These are phyloP conservation scores for Dyspetes luteomarginatus DNA, from an alignment of 2,888 invertebrate genomes.

Conservation along the genomic window DNA sequence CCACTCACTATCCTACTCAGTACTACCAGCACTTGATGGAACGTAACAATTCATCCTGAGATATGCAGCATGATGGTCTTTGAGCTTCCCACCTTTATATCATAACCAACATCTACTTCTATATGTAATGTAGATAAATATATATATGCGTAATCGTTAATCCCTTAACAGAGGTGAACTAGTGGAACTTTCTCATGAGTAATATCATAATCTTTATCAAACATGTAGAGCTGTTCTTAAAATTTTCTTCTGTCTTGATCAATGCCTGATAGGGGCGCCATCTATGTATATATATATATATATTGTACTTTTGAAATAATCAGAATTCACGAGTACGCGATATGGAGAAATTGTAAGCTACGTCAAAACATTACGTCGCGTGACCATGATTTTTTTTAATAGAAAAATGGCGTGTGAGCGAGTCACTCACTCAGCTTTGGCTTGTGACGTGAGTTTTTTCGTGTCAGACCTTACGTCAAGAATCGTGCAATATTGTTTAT, in stretches of 20 bases:
- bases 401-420: conserved; percentile 52
- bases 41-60: conserved; percentile 44
- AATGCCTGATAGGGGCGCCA: not conserved
- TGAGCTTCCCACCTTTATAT: not conserved
- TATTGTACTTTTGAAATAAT: conserved; percentile 8
- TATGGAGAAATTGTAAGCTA: not conserved
- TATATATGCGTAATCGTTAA: not conserved
- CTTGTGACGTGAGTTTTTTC: conserved; percentile 5
- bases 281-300: not conserved
- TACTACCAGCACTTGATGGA: conserved; percentile 10
- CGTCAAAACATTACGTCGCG: not conserved
- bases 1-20: conserved; percentile 47
- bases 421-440: not conserved
- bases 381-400: conserved; percentile 40
- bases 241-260: conserved; percentile 4
- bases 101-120: not conserved
- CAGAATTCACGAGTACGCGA: not conserved
- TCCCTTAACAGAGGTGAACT: not conserved
- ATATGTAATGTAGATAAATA: not conserved
- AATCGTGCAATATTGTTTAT: not conserved
- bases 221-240: conserved; percentile 10
- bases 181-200: not conserved
- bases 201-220: conserved; percentile 26
- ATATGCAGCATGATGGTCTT: conserved; percentile 34
- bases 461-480: not conserved